Percentiles rank a stretch among this genome's conserved stretches.
phyloP scores from a whole-genome alignment of 2,113 vertebrate genomes.

The Tetrax tetrax region DNA sequence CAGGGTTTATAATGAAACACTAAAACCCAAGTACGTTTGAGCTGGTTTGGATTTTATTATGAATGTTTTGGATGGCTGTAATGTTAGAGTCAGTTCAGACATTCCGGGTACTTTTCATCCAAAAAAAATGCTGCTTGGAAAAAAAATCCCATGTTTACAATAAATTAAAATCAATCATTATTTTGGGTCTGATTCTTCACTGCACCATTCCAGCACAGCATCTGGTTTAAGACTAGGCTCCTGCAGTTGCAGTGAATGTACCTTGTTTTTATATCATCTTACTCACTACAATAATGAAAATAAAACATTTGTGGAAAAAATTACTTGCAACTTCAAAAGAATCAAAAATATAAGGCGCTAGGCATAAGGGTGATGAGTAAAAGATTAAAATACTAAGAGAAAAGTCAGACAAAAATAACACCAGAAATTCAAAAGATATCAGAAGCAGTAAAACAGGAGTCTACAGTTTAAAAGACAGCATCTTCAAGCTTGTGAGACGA shows the following conservation, averaged over 20 bases:
- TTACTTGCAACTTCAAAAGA: not conserved
- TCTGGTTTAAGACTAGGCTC: constrained; percentile 17
- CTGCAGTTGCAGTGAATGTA: not conserved
- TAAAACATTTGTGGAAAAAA: not conserved
- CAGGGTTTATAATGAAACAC: constrained; percentile 69
- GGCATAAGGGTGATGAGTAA: not conserved
- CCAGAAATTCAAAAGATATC: not conserved
- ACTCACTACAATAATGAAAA: not conserved
- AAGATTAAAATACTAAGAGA: not conserved
- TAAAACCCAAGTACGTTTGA: constrained; percentile 50
- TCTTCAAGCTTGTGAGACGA: not conserved
- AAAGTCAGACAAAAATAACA: not conserved
- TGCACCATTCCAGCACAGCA: not conserved
- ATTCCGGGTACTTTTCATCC: constrained; percentile 32
- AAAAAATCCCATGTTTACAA: constrained; percentile 55
- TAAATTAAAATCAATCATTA: constrained; percentile 63
- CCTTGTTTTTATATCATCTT: not conserved
- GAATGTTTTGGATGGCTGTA: constrained; percentile 62
- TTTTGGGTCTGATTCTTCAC: constrained; percentile 21
- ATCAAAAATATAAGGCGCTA: not conserved
- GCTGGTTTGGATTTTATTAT: constrained; percentile 58
- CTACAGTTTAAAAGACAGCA: not conserved
- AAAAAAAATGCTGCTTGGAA: constrained; percentile 39
- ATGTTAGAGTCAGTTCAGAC: constrained; percentile 42
- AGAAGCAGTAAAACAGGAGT: not conserved